These are phyloP conservation scores for Didymodactylos carnosus DNA, from an alignment of 2,888 invertebrate species.

Conservation along the genomic window DNA sequence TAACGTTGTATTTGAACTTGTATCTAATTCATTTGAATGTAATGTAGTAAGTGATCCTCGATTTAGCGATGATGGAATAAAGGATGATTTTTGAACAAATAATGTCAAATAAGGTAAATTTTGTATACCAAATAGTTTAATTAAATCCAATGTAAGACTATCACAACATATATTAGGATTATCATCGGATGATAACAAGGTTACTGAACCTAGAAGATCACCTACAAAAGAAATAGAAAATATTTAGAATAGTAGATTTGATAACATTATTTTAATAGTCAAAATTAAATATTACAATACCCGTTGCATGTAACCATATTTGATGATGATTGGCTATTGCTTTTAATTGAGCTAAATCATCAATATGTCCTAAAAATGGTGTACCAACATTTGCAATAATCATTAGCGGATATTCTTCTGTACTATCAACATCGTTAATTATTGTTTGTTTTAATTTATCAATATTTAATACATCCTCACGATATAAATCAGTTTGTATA, in stretches of 20 bases:
- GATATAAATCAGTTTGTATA: background rate
- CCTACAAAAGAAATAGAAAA: too few relatives aligned
- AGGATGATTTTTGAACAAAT: background rate
- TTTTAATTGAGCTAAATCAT: background rate
- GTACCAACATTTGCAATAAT: background rate
- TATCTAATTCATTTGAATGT: too few relatives aligned
- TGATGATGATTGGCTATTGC: background rate
- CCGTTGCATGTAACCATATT: background rate
- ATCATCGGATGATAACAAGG: background rate
- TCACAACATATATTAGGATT: background rate
- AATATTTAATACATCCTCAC: background rate
- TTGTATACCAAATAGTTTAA: background rate
- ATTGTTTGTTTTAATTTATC: background rate
- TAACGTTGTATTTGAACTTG: too few relatives aligned
- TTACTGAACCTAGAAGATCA: background rate
- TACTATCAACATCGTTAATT: background rate
- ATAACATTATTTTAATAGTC: too few relatives aligned
- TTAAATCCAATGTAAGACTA: background rate
- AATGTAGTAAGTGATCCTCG: background rate
- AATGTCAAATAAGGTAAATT: background rate
- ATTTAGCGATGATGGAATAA: background rate
- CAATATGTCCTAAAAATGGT: background rate
- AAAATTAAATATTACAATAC: too few relatives aligned
- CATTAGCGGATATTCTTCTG: background rate
- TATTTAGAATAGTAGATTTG: too few relatives aligned